Conservation (phyloP, 2,888 invertebrate species). For the Cheiracanthium punctorium region DNA sequence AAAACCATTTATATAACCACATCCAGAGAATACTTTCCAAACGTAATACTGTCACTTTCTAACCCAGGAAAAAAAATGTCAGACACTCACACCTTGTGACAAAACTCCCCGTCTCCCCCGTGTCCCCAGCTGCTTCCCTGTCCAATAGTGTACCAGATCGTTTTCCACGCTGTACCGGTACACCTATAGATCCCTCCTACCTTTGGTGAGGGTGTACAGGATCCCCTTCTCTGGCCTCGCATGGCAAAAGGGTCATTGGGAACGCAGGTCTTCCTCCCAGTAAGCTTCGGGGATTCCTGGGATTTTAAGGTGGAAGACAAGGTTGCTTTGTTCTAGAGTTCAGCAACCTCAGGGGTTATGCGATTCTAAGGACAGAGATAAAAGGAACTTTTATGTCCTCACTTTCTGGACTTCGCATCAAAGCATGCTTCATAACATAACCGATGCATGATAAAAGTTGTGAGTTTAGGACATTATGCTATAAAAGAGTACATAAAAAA, state of each 20-base stretch:
- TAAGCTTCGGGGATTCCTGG: background rate
- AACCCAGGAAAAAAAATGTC: background rate
- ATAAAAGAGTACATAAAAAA: no score
- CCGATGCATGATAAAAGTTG: no score
- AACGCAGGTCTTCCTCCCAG: slow-evolving; percentile 3
- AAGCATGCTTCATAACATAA: no score
- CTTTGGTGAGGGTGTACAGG: background rate
- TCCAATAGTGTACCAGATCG: slow-evolving; percentile 31
- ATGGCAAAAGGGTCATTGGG: background rate
- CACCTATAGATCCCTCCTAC: slow-evolving; percentile 57
- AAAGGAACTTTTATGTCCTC: background rate
- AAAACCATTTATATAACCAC: background rate
- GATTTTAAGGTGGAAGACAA: slow-evolving; percentile 4
- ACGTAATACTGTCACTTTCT: background rate
- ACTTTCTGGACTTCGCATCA: no score
- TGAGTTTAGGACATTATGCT: no score
- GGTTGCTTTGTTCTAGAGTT: background rate
- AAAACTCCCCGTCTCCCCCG: slow-evolving; percentile 17
- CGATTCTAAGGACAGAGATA: background rate
- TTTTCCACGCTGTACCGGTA: slow-evolving; percentile 2
- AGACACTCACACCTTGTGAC: slow-evolving; percentile 22
- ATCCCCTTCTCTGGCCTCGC: background rate
- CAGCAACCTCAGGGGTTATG: slow-evolving; percentile 1
- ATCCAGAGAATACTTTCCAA: background rate
- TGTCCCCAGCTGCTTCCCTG: slow-evolving; percentile 28